A percentile compares a stretch with the other conserved stretches of the same genome.
These are phyloP conservation scores for Marcusenius ussheri DNA, from an alignment of 2,113 vertebrate species.

Conservation along the genomic window DNA sequence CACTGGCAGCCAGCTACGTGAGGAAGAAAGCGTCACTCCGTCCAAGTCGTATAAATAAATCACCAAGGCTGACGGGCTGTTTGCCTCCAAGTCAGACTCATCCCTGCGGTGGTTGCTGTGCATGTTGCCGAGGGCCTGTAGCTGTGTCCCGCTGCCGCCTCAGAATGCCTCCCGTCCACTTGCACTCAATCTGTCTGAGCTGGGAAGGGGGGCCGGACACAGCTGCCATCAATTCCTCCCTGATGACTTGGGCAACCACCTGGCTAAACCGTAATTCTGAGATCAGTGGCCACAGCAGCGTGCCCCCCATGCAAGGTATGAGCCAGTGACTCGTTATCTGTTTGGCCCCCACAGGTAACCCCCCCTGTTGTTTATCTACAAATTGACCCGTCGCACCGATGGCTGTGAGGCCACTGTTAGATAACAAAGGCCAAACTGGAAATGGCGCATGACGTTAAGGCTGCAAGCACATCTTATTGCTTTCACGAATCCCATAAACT, in stretches of 20 bases:
- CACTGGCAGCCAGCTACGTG: neutral
- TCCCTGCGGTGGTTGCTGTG: no score
- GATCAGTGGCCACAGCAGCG: neutral
- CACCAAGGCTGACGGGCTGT: slow-evolving; percentile 19
- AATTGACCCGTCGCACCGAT: neutral
- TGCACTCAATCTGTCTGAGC: no score
- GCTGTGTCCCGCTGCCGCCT: neutral
- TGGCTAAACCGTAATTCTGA: neutral
- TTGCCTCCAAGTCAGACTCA: neutral
- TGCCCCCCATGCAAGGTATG: neutral
- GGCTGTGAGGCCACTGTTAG: neutral
- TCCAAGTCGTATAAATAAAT: slow-evolving; percentile 35
- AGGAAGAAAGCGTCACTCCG: slow-evolving; percentile 9
- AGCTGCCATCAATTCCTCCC: neutral
- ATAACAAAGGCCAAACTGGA: neutral
- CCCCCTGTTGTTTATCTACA: neutral
- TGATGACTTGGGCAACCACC: neutral
- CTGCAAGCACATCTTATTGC: neutral
- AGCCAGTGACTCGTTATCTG: neutral
- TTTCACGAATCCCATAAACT: neutral
- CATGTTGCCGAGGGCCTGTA: neutral
- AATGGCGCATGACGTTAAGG: neutral
- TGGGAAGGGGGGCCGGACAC: no score
- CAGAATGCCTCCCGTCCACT: neutral
- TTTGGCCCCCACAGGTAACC: neutral